Conservation (phyloP, 2,797 vertebrate species). For the Darevskia nairensis region DNA sequence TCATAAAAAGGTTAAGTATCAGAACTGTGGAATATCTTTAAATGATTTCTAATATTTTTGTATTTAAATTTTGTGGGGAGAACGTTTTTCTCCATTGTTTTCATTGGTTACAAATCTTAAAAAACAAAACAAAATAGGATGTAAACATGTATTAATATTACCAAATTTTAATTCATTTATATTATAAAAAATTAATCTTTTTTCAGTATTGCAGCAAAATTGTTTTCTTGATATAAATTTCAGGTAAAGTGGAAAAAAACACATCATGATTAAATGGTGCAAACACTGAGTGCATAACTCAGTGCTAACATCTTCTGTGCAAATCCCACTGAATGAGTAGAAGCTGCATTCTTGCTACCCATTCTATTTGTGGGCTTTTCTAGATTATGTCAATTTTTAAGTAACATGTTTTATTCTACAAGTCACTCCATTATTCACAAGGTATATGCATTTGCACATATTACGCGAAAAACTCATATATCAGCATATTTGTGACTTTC, state of each 20-base stretch:
- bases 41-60: not conserved
- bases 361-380: not conserved
- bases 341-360: not conserved
- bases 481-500: not conserved
- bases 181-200: not conserved
- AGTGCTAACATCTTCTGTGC: not conserved
- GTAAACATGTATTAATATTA: not conserved
- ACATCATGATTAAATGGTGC: not conserved
- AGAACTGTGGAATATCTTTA: not conserved
- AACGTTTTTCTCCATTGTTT: not conserved
- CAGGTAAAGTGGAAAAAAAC: not conserved
- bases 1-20: not conserved
- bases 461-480: not conserved
- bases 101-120: not conserved
- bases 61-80: not conserved
- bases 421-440: not conserved
- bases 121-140: not conserved
- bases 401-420: not conserved
- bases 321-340: not conserved
- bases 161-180: too few relatives aligned
- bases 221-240: not conserved
- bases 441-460: not conserved
- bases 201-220: constrained; percentile 1
- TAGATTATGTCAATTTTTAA: not conserved
- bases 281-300: not conserved